Percentiles rank a stretch among this genome's conserved stretches.
These are phyloP conservation scores for Microctonus hyperodae DNA, from an alignment of 2,888 invertebrate genomes.

Conservation along the genomic window DNA sequence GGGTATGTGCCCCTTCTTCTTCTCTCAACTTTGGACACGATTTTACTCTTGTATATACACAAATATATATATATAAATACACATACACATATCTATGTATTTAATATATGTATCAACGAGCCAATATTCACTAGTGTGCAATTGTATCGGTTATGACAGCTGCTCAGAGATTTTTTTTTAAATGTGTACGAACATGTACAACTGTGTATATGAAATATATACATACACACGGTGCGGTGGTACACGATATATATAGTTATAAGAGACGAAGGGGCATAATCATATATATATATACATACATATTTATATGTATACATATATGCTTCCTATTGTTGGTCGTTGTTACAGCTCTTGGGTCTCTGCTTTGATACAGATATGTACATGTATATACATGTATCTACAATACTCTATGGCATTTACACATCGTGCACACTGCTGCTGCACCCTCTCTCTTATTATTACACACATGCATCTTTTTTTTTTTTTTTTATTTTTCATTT, in stretches of 20 bases:
- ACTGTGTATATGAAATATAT: slow-evolving; percentile 31
- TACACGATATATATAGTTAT: slow-evolving; percentile 51
- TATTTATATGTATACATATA: background rate
- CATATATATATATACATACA: slow-evolving; percentile 37
- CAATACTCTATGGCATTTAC: slow-evolving; percentile 26
- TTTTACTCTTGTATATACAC: slow-evolving; percentile 22
- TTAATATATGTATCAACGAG: slow-evolving; percentile 30
- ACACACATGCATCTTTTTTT: too few species aligned
- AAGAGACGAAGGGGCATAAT: slow-evolving; percentile 55
- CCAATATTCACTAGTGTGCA: slow-evolving; percentile 38
- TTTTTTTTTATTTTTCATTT: background rate
- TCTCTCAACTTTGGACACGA: slow-evolving; percentile 15
- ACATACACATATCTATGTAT: slow-evolving; percentile 23
- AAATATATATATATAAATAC: slow-evolving; percentile 30
- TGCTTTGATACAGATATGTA: slow-evolving; percentile 55
- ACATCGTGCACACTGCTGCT: background rate
- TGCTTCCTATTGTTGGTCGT: slow-evolving; percentile 50
- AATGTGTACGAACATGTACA: slow-evolving; percentile 8
- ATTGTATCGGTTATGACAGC: slow-evolving; percentile 59
- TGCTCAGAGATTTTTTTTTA: slow-evolving; percentile 46
- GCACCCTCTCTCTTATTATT: background rate
- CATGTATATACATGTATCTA: slow-evolving; percentile 10
- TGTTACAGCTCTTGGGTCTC: slow-evolving; percentile 30
- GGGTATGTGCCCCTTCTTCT: background rate
- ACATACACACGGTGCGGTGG: slow-evolving; percentile 35